A percentile compares a stretch with the other conserved stretches of the same genome.
phyloP scores from a whole-genome alignment of 2,113 vertebrate species.

The Protobothrops flavoviridis region DNA sequence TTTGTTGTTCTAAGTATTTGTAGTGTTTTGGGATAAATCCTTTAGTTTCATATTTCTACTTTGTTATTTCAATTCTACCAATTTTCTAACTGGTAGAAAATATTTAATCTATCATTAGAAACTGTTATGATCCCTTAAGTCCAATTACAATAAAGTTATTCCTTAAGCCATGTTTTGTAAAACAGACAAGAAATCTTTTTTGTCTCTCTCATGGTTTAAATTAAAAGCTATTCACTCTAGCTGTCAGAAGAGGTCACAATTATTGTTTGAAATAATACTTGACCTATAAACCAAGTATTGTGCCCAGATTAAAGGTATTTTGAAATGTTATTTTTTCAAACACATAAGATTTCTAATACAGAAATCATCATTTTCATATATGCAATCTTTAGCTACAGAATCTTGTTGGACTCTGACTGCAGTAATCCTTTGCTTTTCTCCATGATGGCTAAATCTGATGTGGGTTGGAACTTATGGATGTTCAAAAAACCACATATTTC shows the following conservation, averaged over 20 bases:
- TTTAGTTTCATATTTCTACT: background rate
- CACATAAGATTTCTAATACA: background rate
- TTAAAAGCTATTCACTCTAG: background rate
- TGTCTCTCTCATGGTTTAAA: background rate
- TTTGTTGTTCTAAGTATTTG: background rate
- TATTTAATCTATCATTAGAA: background rate
- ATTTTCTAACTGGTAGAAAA: background rate
- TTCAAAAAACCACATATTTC: background rate
- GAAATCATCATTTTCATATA: background rate
- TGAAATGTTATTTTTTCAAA: background rate
- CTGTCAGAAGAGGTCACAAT: conserved; percentile 15
- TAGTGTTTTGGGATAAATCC: background rate
- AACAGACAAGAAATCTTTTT: background rate
- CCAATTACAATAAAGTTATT: background rate
- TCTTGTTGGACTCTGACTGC: background rate
- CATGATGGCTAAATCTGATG: background rate
- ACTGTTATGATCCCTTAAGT: background rate
- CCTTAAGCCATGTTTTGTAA: background rate
- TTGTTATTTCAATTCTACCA: background rate
- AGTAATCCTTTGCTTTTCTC: background rate
- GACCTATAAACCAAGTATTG: background rate
- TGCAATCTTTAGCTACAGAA: background rate
- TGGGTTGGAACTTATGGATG: background rate
- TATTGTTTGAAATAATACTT: background rate
- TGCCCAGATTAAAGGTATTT: background rate